phyloP scores from a whole-genome alignment of 2,113 vertebrate species.

The Pontoporia blainvillei region DNA sequence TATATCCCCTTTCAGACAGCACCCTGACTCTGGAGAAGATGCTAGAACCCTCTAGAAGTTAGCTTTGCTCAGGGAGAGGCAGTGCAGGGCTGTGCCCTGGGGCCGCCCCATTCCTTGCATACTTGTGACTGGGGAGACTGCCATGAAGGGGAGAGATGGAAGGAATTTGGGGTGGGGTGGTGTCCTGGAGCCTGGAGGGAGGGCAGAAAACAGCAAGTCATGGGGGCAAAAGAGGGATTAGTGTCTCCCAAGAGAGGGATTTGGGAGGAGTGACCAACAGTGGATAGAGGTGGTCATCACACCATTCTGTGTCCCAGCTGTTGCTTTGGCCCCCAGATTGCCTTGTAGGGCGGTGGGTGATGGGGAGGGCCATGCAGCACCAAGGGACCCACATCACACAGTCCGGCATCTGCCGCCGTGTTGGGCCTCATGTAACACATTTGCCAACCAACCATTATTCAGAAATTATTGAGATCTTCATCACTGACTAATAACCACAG shows the following conservation, averaged over 20 bases:
- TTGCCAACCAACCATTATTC: neutral
- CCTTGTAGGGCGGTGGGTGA: neutral
- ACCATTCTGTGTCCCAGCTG: slow-evolving; percentile 26
- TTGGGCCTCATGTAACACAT: neutral
- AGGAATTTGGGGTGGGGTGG: slow-evolving; percentile 53
- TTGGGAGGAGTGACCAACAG: neutral
- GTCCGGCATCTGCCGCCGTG: neutral
- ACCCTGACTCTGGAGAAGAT: neutral
- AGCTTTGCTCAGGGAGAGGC: neutral
- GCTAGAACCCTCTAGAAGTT: neutral
- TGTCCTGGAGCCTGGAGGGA: neutral
- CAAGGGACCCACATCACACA: neutral
- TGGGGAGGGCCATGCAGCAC: neutral
- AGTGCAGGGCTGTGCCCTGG: neutral
- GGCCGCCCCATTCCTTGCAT: slow-evolving; percentile 57
- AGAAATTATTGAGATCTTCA: slow-evolving; percentile 42
- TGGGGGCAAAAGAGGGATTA: neutral
- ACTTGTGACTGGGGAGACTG: slow-evolving; percentile 19
- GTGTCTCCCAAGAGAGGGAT: neutral
- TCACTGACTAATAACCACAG: neutral
- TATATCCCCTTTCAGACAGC: neutral
- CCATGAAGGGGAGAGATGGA: neutral
- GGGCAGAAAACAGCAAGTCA: neutral
- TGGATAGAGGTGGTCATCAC: neutral
- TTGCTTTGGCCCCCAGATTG: neutral